Base-by-base conservation (phyloP, 2,113 vertebrate genomes). In the Cheirogaleus medius region DNA sequence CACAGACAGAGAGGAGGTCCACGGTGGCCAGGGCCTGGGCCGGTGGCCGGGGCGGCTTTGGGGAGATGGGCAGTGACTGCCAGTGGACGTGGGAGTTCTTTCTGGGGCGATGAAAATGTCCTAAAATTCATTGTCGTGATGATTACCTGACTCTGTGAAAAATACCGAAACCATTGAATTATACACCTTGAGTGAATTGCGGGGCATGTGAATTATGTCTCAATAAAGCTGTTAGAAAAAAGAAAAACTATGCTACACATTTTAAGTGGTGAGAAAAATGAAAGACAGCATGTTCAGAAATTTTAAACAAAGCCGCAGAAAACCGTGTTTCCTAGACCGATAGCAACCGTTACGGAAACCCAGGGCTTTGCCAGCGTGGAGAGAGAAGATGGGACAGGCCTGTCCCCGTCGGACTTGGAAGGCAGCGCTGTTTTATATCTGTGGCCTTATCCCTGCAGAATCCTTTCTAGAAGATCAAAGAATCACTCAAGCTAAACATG, bases 361-460 rank as follows among this genome's bases (percentile, higher is more conserved):
- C 37, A 3, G 0, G 39, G 49, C 34, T 3, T 27, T 7, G 2
- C 64, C 68, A 34, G 34, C 0, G 0, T 13, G 8, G 6, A 11
- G 56, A 15, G 8, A 52, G 47, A 42, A 20, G 47, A 13, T 6
- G 4, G 25, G 42, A 49, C 42, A 1, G 25, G 1, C 5, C 1
- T 11, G 34, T 34, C 27, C 37, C 34, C 2, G 5, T 2, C 25
- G 0, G 32, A 64, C 71, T 29, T 10, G 6, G 9, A 64, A 44
- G 64, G 3, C 21, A 18, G 14, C 0, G 10, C 17, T 6, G 17
- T 0, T 63, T 77, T 29, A 1, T 21, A 8, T 34, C 25, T 18
- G 27, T 83, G 42, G 25, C 78, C 71, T 42, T 20, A 9, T 17
- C n/a, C 29, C 5, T 0, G 0, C 18, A 32, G 58, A 21, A 39